phyloP scores from a whole-genome alignment of 2,888 invertebrate species.

The Lepidochrysops patricia region DNA sequence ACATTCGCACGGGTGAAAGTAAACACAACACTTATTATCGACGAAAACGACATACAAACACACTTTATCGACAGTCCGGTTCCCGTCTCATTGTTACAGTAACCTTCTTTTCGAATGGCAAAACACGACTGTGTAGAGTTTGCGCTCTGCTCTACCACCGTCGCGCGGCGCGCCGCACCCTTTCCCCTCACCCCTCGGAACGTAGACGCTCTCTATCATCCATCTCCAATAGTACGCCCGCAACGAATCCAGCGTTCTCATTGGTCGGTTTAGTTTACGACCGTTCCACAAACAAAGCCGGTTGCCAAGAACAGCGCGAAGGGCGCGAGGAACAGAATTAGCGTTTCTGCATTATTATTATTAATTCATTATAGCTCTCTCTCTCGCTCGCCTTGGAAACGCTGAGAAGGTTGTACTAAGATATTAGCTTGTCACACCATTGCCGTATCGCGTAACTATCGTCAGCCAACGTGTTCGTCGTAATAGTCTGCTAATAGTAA shows the following conservation, averaged over 20 bases:
- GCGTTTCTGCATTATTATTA: conserved; percentile 45
- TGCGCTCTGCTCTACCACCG: conserved; percentile 42
- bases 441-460: conserved; percentile 12
- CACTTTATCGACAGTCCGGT: conserved; percentile 71
- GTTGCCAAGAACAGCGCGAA: conserved; percentile 63
- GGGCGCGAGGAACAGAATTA: conserved; percentile 68
- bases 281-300: conserved; percentile 69
- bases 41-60: conserved; percentile 75
- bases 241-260: conserved; percentile 36
- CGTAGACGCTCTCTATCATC: conserved; percentile 43
- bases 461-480: conserved; percentile 13
- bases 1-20: conserved; percentile 74
- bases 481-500: conserved; percentile 6
- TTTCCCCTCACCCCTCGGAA: conserved; percentile 45
- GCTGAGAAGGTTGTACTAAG: conserved; percentile 32
- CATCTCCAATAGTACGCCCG: conserved; percentile 65
- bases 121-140: conserved; percentile 57
- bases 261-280: conserved; percentile 56
- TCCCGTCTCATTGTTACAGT: conserved; percentile 67
- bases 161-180: conserved; percentile 48
- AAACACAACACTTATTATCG: conserved; percentile 73
- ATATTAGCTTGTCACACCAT: conserved; percentile 25
- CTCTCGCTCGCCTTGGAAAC: conserved; percentile 28
- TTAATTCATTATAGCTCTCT: conserved; percentile 40
- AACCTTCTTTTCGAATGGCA: conserved; percentile 68